These are phyloP conservation scores for Harpalus rubripes DNA, from an alignment of 2,888 invertebrate species.

Conservation along the genomic window DNA sequence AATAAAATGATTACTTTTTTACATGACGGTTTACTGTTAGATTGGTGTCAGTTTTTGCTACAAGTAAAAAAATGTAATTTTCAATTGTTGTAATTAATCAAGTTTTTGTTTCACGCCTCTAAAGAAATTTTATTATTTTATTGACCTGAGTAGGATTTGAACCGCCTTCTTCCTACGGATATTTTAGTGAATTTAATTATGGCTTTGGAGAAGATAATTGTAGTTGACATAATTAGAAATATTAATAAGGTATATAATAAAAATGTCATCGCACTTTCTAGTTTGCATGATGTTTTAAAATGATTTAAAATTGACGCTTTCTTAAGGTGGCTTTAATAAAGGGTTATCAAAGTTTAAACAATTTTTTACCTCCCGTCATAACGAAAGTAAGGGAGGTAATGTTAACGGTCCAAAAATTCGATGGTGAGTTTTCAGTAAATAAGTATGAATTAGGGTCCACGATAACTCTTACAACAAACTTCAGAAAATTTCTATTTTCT, in stretches of 20 bases:
- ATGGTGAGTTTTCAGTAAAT: no score
- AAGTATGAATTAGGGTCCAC: no score
- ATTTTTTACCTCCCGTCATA: no score
- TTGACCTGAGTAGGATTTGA: slow-evolving; percentile 29
- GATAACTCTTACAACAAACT: no score
- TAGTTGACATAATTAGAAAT: background rate
- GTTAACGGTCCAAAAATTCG: no score
- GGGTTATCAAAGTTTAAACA: no score
- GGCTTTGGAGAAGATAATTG: background rate
- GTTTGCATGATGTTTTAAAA: no score
- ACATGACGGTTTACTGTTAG: slow-evolving; percentile 15
- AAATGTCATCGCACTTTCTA: background rate
- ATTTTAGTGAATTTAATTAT: background rate
- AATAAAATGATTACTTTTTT: slow-evolving; percentile 35
- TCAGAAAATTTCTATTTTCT: no score
- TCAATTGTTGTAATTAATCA: slow-evolving; percentile 49
- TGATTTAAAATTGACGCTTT: no score
- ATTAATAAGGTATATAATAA: background rate
- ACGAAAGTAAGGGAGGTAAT: no score
- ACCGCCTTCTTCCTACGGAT: slow-evolving; percentile 29
- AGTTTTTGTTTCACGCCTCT: slow-evolving; percentile 43
- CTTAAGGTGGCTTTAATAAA: no score
- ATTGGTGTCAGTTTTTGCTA: slow-evolving; percentile 16
- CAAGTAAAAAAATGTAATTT: slow-evolving; percentile 38
- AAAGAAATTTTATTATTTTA: slow-evolving; percentile 49